A percentile compares a stretch with the other conserved stretches of the same genome.
Conservation (phyloP, 2,888 invertebrate genomes). For the Erebia epiphron region DNA sequence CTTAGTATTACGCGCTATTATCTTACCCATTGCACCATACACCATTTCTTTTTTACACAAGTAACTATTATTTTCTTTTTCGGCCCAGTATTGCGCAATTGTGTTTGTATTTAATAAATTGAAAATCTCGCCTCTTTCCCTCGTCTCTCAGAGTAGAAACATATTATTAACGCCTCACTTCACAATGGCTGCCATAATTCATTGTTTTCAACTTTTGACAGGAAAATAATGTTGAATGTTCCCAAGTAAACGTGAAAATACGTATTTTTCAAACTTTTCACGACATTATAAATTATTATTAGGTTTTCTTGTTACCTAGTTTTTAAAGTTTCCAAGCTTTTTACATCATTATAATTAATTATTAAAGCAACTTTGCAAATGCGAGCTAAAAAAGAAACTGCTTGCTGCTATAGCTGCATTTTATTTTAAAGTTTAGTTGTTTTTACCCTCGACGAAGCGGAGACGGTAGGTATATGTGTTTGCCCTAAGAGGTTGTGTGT, state of each 20-base stretch:
- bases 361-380: not conserved
- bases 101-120: constrained; percentile 69
- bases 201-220: constrained; percentile 28
- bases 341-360: not conserved
- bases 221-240: constrained; percentile 26
- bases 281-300: constrained; percentile 14
- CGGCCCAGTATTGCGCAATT: constrained; percentile 49
- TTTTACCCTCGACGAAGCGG: not conserved
- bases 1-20: not conserved
- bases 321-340: constrained; percentile 3
- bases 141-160: constrained; percentile 26
- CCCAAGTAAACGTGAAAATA: constrained; percentile 15
- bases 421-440: not conserved
- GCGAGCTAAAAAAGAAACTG: not conserved
- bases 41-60: constrained; percentile 31
- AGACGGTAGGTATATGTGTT: no score
- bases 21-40: constrained; percentile 10
- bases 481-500: no score
- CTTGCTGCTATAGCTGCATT: not conserved
- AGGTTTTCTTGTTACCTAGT: not conserved
- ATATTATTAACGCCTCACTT: constrained; percentile 24
- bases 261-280: constrained; percentile 20
- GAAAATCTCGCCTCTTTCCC: constrained; percentile 25
- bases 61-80: constrained; percentile 36
- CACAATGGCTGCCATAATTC: constrained; percentile 21